phyloP scores from a whole-genome alignment of 2,797 vertebrate genomes.

The Urosaurus nigricauda region DNA sequence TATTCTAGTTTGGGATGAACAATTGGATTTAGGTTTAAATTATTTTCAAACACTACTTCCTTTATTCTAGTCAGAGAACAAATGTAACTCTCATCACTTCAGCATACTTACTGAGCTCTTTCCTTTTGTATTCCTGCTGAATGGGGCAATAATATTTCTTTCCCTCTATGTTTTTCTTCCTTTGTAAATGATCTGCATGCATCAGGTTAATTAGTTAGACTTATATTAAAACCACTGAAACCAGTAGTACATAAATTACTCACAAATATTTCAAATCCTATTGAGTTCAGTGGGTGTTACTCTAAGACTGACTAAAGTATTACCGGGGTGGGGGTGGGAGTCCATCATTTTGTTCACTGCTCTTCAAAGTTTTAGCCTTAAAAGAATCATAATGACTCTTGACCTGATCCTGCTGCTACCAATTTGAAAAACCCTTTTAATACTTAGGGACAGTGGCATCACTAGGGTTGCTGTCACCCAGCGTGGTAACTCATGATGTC shows the following conservation, averaged over 20 bases:
- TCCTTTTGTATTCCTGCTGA: not conserved
- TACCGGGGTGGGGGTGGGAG: too few relatives aligned
- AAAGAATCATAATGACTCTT: not conserved
- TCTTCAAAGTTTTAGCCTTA: not conserved
- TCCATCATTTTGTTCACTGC: too few relatives aligned
- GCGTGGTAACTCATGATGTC: too few relatives aligned
- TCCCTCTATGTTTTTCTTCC: not conserved
- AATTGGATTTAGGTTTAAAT: not conserved
- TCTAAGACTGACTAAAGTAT: too few relatives aligned
- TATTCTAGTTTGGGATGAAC: not conserved
- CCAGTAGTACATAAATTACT: too few relatives aligned
- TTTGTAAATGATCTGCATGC: not conserved
- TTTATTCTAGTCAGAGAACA: not conserved
- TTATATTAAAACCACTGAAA: too few relatives aligned
- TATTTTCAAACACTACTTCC: not conserved
- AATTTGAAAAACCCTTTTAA: not conserved
- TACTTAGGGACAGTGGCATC: not conserved
- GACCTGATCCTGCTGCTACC: not conserved
- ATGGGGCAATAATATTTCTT: not conserved
- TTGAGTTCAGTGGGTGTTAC: too few relatives aligned
- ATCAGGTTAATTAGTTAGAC: too few relatives aligned
- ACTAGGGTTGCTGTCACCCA: too few relatives aligned
- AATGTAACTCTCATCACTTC: not conserved
- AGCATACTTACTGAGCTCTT: not conserved
- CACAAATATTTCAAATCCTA: too few relatives aligned